Base-by-base conservation (phyloP, 2,113 vertebrate species). In the Oceanodroma tethys region DNA sequence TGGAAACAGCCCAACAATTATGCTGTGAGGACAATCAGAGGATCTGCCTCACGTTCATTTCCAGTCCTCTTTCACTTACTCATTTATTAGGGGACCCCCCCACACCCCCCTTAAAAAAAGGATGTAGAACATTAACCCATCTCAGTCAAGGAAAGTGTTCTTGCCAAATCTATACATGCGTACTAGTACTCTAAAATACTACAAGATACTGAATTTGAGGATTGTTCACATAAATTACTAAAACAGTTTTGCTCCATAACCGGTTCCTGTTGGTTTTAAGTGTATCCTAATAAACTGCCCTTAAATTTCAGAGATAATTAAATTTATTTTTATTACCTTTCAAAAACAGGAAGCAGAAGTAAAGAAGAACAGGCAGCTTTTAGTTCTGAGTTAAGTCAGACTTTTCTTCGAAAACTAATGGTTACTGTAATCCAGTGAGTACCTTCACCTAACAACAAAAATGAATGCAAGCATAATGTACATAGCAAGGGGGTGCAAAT, bases 71-170 rank as follows among this genome's bases (percentile, higher is more conserved):
- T 74, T 62, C 71, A 79, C 21, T 90, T 29, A 32, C 9, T 53
- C 17, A 14, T 52, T 73, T 72, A 68, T 66, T 84, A 62, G 47
- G 70, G 16, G 36, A 47, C 0, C 12, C 4, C 2, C 14, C 0
- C 23, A 10, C 15, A 1, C 7, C 1, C 4, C 6, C 22, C 11
- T 38, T n/a, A 48, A 56, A 71, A 68, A 42, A 43, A 13, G 2
- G 6, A 21, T 52, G 20, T 52, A 58, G 21, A 74, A 32, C 27
- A 43, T 73, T 34, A 74, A 12, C 8, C 15, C 27, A 26, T 9
- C 16, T 72, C 36, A 48, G 45, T 73, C 34, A 66, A 60, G 55
- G 85, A 14, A 60, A 26, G 20, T 60, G 23, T 76, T 86, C 53
- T 38, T 84, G 34, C 40, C 30, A 52, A 13, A 56, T 34, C 13